Evolutionary conservation across 2,797 vertebrate species (phyloP), one percentile per base, ranked within the genome.

Genomic region (Chiloscyllium punctatum): DNA sequence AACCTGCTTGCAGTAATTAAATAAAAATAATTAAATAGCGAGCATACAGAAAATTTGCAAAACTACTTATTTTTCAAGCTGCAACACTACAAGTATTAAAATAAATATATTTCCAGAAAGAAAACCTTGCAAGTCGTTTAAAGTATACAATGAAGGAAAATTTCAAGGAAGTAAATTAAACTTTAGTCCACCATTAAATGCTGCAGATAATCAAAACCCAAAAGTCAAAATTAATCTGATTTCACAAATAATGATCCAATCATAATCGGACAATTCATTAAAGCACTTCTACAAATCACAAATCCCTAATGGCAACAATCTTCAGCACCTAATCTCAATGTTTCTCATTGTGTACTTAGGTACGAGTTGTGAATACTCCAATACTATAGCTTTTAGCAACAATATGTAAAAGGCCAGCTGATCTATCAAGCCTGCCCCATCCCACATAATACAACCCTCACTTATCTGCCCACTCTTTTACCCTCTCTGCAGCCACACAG

Each of bases 1-100:
- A 91, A 66, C 88, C 53, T 57, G 57, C 30, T 91, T 91, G 53
- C 88, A 91, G 33, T 91, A 91, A 91, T 33, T 57, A 91, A 91
- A 91, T 66, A 21, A 91, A 91, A n/a, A 66, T 18, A 4, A 82
- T 82, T 42, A 84, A 37, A 42, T 62, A 62, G 88, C n/a, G 62
- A 91, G 33, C 33, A 27, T 66, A 21, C 30, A 91, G 53, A 66
- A 66, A 90, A 57, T 33, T 15, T 21, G 16, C 51, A 62, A 91
- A 91, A 66, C 53, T 21, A 88, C 57, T 90, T 66, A 33, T 91
- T 42, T 95, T 84, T 95, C 8, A 95, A 74, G 77, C 5, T 95
- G n/a, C 3, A 95, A 8, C 48, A 37, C 16, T 48, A 33, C 48
- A 95, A 95, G 77, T 51, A 42, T 18, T 30, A 77, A 84, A 21